Conservation (phyloP, 2,797 vertebrate genomes). For the Podargus strigoides region DNA sequence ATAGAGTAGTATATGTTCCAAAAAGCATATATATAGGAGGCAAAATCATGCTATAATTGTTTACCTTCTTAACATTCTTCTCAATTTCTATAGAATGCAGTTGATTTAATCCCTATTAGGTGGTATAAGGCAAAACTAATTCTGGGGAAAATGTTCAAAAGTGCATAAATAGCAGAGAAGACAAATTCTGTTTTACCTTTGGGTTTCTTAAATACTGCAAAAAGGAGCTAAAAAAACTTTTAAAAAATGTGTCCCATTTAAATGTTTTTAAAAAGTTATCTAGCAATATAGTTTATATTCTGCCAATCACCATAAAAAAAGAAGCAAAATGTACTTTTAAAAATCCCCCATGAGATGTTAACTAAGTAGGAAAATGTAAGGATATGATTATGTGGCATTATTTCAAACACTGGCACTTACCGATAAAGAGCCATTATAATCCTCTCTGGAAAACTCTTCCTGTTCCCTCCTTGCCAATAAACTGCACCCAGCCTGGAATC, state of each 20-base stretch:
- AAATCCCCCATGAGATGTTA: not conserved
- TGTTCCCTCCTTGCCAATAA: not conserved
- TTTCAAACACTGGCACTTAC: not conserved
- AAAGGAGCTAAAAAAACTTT: not conserved
- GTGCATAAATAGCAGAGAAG: not conserved
- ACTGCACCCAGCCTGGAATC: not conserved
- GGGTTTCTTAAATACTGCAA: not conserved
- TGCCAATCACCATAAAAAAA: not conserved
- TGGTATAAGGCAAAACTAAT: not conserved
- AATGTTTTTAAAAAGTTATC: fast-evolving
- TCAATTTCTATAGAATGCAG: not conserved
- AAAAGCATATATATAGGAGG: not conserved
- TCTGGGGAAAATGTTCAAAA: not conserved
- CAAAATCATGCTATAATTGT: not conserved
- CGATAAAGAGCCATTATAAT: not conserved
- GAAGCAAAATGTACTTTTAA: not conserved
- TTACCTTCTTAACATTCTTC: not conserved
- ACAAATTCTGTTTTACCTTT: not conserved
- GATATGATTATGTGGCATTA: not conserved
- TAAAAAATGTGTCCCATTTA: not conserved
- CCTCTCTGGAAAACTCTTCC: not conserved
- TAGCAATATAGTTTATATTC: not conserved
- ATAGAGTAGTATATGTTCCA: not conserved
- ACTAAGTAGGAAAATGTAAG: not conserved
- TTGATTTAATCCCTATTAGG: not conserved